These are phyloP conservation scores for Phymatocera aterrima DNA, from an alignment of 2,888 invertebrate species.

Conservation along the genomic window DNA sequence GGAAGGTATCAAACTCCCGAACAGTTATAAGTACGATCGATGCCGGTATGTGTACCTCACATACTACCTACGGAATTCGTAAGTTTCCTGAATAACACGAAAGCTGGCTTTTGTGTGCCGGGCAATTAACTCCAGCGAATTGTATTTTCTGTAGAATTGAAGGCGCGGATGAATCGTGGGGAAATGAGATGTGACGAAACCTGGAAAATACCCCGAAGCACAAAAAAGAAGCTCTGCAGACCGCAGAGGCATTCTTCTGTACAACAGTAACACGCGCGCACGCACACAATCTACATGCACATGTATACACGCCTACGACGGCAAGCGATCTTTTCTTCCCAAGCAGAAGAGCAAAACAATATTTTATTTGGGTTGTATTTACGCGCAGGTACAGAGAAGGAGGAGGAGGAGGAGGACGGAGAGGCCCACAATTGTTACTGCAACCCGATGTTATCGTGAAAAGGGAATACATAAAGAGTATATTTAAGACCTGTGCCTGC, in stretches of 20 bases:
- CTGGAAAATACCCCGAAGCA: no score
- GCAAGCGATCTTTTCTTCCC: not conserved
- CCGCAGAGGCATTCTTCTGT: no score
- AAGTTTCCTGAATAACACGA: not conserved
- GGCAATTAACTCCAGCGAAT: not conserved
- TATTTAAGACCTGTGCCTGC: not conserved
- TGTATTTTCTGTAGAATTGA: no score
- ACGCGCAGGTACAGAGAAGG: no score
- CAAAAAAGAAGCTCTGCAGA: no score
- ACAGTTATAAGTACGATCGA: not conserved
- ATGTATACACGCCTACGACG: not conserved
- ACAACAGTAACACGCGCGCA: no score
- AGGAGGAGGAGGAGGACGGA: no score
- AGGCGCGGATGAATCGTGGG: not conserved
- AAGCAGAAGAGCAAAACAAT: no score
- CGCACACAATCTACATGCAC: no score
- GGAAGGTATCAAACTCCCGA: not conserved
- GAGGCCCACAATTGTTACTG: no score
- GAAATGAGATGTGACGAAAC: not conserved
- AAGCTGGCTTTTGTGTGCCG: not conserved
- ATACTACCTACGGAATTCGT: not conserved
- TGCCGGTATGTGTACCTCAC: not conserved
- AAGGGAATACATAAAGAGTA: slow-evolving; percentile 7
- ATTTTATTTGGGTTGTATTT: no score
- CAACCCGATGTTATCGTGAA: not conserved